Conservation (phyloP, 2,113 vertebrate species). For the Chloebia gouldiae region DNA sequence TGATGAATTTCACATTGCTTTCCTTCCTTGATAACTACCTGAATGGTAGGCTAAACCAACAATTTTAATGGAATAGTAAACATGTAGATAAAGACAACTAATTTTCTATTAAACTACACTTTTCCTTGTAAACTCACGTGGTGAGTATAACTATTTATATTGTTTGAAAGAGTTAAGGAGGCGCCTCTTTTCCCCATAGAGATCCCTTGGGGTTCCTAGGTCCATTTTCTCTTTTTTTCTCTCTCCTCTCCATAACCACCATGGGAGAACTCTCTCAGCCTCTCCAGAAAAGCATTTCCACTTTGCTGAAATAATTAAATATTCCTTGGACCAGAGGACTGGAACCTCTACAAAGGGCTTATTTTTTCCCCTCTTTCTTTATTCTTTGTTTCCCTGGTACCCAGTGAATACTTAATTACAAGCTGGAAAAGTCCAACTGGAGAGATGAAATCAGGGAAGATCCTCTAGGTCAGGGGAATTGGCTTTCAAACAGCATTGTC, state of each 20-base stretch:
- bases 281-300: slow-evolving; percentile 23
- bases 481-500: not conserved
- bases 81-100: not conserved
- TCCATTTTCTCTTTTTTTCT: not conserved
- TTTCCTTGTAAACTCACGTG: not conserved
- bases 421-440: slow-evolving; percentile 24
- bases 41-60: not conserved
- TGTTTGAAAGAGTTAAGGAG: not conserved
- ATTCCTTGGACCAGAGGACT: slow-evolving; percentile 28
- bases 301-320: slow-evolving; percentile 34
- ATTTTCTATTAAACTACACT: not conserved
- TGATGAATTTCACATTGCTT: not conserved
- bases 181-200: not conserved
- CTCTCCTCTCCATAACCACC: not conserved
- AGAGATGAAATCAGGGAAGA: slow-evolving; percentile 53
- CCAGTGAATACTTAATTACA: not conserved
- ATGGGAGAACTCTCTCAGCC: not conserved
- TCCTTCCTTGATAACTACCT: not conserved
- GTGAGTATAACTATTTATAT: not conserved
- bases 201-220: not conserved
- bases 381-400: slow-evolving; percentile 31
- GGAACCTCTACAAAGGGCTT: slow-evolving; percentile 32
- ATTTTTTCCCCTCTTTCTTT: slow-evolving; percentile 16
- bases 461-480: slow-evolving; percentile 10
- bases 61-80: not conserved